phyloP scores from a whole-genome alignment of 2,113 vertebrate genomes.

The Scomber scombrus region DNA sequence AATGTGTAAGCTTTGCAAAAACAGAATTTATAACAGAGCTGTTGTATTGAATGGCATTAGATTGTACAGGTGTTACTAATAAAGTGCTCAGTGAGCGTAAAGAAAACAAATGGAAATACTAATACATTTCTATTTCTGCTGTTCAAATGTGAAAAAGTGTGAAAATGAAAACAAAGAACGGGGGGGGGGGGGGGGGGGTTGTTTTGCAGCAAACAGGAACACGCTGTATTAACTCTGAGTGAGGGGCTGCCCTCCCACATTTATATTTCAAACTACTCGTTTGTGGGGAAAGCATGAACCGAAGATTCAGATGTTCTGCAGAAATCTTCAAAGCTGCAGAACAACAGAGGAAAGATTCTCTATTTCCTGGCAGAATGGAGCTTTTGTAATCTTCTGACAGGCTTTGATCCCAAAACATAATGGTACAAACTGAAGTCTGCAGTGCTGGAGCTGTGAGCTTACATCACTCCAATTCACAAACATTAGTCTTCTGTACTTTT shows the following conservation, averaged over 20 bases:
- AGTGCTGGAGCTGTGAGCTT: not conserved
- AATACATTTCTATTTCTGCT: too few species aligned
- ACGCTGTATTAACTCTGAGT: not conserved
- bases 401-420: conserved; percentile 43
- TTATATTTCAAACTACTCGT: conserved; percentile 19
- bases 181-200: too few species aligned
- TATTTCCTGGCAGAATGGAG: conserved; percentile 6
- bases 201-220: not conserved
- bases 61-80: too few species aligned
- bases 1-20: too few species aligned
- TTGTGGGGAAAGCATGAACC: not conserved
- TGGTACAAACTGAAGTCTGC: conserved; percentile 22
- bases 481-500: conserved; percentile 22
- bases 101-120: too few species aligned
- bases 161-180: too few species aligned
- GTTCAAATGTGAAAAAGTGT: too few species aligned
- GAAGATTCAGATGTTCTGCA: conserved; percentile 2
- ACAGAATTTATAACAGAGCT: too few species aligned
- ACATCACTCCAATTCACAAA: conserved; percentile 42
- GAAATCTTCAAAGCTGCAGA: conserved; percentile 50
- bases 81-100: too few species aligned
- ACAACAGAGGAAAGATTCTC: not conserved
- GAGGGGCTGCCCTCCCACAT: not conserved
- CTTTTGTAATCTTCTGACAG: conserved; percentile 32
- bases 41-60: too few species aligned